phyloP scores from a whole-genome alignment of 1,140 invertebrate species.

The Papilio machaon region DNA sequence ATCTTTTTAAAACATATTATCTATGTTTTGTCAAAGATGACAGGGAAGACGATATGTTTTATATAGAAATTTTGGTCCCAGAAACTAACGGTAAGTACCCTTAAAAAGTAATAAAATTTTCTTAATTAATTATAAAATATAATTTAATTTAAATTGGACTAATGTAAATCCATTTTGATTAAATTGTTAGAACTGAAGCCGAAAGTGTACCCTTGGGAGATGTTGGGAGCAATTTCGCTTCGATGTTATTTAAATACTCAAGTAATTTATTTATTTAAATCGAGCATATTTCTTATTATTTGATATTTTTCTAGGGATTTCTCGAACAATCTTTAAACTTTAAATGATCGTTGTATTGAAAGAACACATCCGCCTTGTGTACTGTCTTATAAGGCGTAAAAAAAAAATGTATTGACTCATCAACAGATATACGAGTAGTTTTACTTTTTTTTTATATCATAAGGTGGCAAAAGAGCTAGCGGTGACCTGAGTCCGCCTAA shows the following conservation, averaged over 20 bases:
- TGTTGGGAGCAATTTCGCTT: conserved; percentile 1
- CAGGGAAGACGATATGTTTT: no score
- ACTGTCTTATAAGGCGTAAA: no score
- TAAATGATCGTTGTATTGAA: background rate
- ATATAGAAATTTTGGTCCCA: no score
- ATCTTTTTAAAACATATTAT: no score
- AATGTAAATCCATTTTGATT: conserved; percentile 21
- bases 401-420: no score
- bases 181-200: conserved; percentile 25
- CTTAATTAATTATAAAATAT: conserved; percentile 20
- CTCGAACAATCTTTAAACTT: background rate
- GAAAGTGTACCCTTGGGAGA: conserved; percentile 15
- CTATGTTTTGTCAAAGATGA: no score
- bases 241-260: conserved; percentile 21
- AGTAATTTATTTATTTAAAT: conserved; percentile 18
- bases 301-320: background rate
- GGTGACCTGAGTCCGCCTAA: no score
- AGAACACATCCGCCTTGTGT: background rate
- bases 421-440: no score
- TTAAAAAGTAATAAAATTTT: conserved; percentile 6
- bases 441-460: no score
- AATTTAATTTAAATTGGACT: conserved; percentile 27
- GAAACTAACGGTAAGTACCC: background rate
- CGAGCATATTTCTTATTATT: background rate
- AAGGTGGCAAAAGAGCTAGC: no score